Base-by-base conservation (phyloP, 1,140 invertebrate species). In the Diprion similis region DNA sequence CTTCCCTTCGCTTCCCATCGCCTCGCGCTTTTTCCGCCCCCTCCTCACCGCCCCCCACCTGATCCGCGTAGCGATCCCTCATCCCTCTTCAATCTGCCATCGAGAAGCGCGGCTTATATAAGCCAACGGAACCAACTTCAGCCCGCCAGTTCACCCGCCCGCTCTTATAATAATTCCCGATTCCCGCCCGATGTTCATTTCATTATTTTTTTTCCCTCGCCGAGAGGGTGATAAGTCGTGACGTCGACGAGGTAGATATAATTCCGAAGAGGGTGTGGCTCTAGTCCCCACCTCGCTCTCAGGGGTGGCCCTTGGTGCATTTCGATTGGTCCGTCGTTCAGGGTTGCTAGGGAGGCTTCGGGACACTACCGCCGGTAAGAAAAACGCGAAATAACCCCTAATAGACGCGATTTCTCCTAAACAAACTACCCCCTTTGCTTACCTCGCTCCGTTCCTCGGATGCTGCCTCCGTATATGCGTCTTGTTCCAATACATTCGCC, bases 161-260 rank as follows among this genome's bases (percentile, higher is more conserved):
- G 71, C 81, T 85, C 83, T 84, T 87, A 87, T 87, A 87, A 88
- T 86, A 88, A 88, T 87, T 86, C 83, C 81, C 79, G 80, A 81
- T 85, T 84, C 80, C 80, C 72, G 76, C 78, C 51, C 82, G 85
- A 88, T 88, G 87, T 86, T 87, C 86, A 87, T 87, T 88, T 88
- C 86, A 86, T 87, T 86, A 87, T 87, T 87, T 86, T 86, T 85
- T 84, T 80, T 73, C 75, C 77, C 74, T 71, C 76, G 77, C 77
- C 75, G 81, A 86, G 84, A 84, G 85, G 83, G 84, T 85, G 86
- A 87, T 87, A 87, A 87, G 85, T 87, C 84, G 84, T 80, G 84
- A 86, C 84, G 83, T 83, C 81, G 83, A 81, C 78, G 81, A 78
- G 78, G 76, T 78, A 72, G 78, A 76, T 77, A 68, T 68, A 45